Conservation (phyloP, 1,140 invertebrate genomes). For the Drosophila teissieri region DNA sequence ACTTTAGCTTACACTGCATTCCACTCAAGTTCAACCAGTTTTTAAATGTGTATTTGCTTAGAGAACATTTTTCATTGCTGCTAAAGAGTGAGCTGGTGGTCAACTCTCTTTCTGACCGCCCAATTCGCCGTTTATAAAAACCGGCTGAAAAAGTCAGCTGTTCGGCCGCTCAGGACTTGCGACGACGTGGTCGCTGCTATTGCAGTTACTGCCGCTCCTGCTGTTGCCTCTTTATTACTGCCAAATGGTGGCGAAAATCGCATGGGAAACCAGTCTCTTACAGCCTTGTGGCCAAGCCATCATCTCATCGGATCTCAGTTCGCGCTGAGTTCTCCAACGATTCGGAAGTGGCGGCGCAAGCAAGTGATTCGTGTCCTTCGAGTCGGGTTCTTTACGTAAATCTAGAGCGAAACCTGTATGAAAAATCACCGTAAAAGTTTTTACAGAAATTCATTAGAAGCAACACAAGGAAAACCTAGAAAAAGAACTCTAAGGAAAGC, state of each 20-base stretch:
- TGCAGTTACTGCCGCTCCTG: constrained; percentile 35
- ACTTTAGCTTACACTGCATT: no score
- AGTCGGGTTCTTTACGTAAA: constrained; percentile 43
- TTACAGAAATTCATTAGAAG: constrained; percentile 25
- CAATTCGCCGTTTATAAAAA: constrained; percentile 53
- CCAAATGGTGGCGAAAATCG: constrained; percentile 36
- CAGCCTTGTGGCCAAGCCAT: constrained; percentile 22
- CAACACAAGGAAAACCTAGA: background rate
- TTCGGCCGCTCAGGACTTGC: constrained; percentile 50
- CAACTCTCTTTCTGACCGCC: background rate
- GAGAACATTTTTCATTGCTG: background rate
- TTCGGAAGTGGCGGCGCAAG: constrained; percentile 32
- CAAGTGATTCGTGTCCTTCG: constrained; percentile 27
- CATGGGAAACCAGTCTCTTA: constrained; percentile 34
- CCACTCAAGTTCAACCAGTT: background rate
- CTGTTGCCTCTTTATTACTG: constrained; percentile 18
- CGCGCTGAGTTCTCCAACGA: constrained; percentile 56
- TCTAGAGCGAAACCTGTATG: constrained; percentile 9
- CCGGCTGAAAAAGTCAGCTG: constrained; percentile 75
- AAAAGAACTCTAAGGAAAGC: constrained; percentile 1
- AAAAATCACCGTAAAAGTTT: constrained; percentile 22
- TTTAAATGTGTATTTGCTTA: background rate
- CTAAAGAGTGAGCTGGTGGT: background rate
- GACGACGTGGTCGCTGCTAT: constrained; percentile 27
- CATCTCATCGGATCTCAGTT: constrained; percentile 47